Evolutionary conservation across 2,888 invertebrate species (phyloP).

Genomic region (Drosophila neotestacea): DNA sequence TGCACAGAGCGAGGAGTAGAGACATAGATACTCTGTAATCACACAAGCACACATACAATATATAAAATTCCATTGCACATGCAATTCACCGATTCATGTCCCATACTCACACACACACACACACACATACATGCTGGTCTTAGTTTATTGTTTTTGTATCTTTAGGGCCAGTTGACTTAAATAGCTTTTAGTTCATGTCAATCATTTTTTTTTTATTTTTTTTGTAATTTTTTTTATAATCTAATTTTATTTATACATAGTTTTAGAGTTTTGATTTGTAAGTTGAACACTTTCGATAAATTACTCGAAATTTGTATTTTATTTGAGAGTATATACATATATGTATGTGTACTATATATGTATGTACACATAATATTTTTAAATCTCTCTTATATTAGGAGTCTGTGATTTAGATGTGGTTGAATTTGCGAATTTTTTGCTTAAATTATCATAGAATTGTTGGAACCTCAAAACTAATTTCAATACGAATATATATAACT

Average conservation of each 20-base stretch:
- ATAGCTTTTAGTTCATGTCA: conserved; percentile 64
- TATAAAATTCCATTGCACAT: conserved; percentile 22
- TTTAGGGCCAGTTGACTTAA: conserved; percentile 72
- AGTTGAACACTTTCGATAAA: conserved; percentile 54
- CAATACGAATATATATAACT: conserved; percentile 49
- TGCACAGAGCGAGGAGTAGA: conserved; percentile 55
- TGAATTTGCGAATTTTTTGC: conserved; percentile 72
- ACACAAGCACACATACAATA: conserved; percentile 10
- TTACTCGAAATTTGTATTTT: conserved; percentile 68
- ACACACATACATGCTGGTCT: conserved; percentile 50
- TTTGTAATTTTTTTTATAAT: conserved; percentile 36
- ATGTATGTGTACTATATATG: conserved; percentile 31
- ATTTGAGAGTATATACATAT: conserved; percentile 44
- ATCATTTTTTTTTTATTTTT: conserved; percentile 37
- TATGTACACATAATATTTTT: conserved; percentile 44
- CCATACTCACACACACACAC: conserved; percentile 28
- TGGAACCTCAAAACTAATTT: conserved; percentile 68
- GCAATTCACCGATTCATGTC: conserved; percentile 40
- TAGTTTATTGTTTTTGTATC: conserved; percentile 58
- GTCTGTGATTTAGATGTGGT: conserved; percentile 84
- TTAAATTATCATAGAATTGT: conserved; percentile 63
- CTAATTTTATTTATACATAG: conserved; percentile 44
- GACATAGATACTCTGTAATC: neutral
- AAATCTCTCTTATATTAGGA: conserved; percentile 80
- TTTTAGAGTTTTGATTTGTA: conserved; percentile 51